phyloP scores from a whole-genome alignment of 1,140 invertebrate genomes.

The Ceratina australensis region DNA sequence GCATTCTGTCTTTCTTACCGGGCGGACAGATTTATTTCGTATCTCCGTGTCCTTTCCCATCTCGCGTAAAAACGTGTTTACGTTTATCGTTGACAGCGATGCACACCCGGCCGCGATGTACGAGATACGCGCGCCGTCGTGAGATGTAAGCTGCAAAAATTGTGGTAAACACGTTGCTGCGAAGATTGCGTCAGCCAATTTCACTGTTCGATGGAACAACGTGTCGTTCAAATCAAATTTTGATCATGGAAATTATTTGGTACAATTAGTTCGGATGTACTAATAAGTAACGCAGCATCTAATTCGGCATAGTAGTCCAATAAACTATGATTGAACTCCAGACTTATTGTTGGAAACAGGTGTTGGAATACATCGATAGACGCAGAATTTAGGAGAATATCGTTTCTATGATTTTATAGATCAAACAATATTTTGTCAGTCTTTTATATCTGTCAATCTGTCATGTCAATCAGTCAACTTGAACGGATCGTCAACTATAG shows the following conservation, averaged over 20 bases:
- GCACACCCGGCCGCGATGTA: not conserved
- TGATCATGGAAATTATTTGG: slow-evolving; percentile 67
- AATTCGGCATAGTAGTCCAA: slow-evolving; percentile 94
- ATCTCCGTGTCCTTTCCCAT: not conserved
- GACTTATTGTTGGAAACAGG: too few species aligned
- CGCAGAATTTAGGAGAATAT: too few species aligned
- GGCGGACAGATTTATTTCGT: slow-evolving; percentile 11
- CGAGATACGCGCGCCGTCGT: slow-evolving; percentile 2
- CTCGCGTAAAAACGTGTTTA: slow-evolving; percentile 19
- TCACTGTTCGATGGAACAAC: not conserved
- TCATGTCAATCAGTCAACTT: too few species aligned
- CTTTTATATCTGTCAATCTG: too few species aligned
- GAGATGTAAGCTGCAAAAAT: not conserved
- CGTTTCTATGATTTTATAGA: too few species aligned
- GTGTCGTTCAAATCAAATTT: too few species aligned
- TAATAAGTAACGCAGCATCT: slow-evolving; percentile 90
- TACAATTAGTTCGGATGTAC: slow-evolving; percentile 76
- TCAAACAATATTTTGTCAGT: too few species aligned
- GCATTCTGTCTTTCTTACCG: not conserved
- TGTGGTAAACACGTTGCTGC: not conserved
- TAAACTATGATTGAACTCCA: slow-evolving; percentile 91
- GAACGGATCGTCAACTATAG: too few species aligned
- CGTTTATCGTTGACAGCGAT: slow-evolving; percentile 35
- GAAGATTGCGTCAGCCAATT: not conserved
- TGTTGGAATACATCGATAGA: too few species aligned